These are phyloP conservation scores for Prostheceraeus crozeri DNA, from an alignment of 2,888 invertebrate genomes.

Conservation along the genomic window DNA sequence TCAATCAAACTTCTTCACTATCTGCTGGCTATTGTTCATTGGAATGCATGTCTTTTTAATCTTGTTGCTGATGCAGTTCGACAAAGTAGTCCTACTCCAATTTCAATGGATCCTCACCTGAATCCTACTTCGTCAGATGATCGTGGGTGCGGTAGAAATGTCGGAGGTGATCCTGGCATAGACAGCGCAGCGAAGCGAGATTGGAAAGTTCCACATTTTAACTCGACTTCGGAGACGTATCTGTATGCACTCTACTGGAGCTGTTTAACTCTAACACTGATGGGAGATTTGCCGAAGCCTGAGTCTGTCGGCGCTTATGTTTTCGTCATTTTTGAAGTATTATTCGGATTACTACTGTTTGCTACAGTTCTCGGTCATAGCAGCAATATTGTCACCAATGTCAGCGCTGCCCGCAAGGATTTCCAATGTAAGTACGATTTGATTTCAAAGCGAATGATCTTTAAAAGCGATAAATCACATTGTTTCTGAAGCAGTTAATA, in stretches of 20 bases:
- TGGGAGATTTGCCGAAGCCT: slow-evolving; percentile 82
- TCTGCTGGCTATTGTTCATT: slow-evolving; percentile 94
- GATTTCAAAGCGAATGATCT: no score
- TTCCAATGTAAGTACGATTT: slow-evolving; percentile 73
- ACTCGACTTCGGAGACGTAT: slow-evolving; percentile 63
- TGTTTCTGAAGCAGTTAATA: no score
- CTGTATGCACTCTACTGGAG: slow-evolving; percentile 97
- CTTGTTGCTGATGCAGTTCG: slow-evolving; percentile 66
- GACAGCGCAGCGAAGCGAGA: slow-evolving; percentile 49
- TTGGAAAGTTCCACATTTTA: slow-evolving; percentile 40
- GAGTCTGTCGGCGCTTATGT: slow-evolving; percentile 86
- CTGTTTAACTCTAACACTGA: slow-evolving; percentile 85
- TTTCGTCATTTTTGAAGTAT: slow-evolving; percentile 84
- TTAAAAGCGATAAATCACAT: no score
- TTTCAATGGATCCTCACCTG: background rate
- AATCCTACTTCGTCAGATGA: no score
- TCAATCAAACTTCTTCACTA: slow-evolving; percentile 65
- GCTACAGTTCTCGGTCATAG: slow-evolving; percentile 93
- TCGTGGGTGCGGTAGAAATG: slow-evolving; percentile 53
- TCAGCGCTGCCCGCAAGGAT: slow-evolving; percentile 90
- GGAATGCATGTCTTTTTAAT: slow-evolving; percentile 97
- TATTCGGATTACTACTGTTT: slow-evolving; percentile 86
- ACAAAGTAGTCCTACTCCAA: slow-evolving; percentile 62
- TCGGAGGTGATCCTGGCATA: slow-evolving; percentile 64
- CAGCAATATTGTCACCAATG: slow-evolving; percentile 93